Evolutionary conservation across 2,113 vertebrate species (phyloP).

Genomic region (Pelobates fuscus): DNA sequence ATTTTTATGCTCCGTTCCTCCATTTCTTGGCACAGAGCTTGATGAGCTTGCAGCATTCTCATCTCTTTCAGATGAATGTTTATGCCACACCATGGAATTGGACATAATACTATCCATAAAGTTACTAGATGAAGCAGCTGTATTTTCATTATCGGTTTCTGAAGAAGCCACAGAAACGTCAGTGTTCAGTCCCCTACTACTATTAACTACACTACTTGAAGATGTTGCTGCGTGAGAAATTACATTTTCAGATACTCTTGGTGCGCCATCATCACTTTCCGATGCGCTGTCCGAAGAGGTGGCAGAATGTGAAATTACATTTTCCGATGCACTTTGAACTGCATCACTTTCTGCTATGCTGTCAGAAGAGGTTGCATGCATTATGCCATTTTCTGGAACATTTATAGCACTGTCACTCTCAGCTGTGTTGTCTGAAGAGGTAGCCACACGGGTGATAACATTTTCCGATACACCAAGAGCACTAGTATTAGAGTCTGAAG

Average conservation of each 20-base stretch:
- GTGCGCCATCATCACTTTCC: neutral
- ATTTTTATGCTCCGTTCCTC: neutral
- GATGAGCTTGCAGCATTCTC: constrained; percentile 43
- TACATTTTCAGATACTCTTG: neutral
- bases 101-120: constrained; percentile 14
- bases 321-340: neutral
- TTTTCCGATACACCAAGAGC: constrained; percentile 2
- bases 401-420: constrained; percentile 1
- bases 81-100: neutral
- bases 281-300: neutral
- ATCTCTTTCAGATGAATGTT: constrained; percentile 20
- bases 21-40: neutral
- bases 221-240: neutral
- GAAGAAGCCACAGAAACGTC: constrained; percentile 29
- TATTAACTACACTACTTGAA: constrained; percentile 23
- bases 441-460: constrained; percentile 24
- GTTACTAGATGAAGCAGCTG: constrained; percentile 36
- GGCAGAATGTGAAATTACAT: neutral
- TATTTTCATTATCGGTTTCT: constrained; percentile 37
- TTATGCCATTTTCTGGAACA: neutral
- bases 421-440: constrained; percentile 11
- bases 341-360: neutral
- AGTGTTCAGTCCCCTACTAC: constrained; percentile 14
- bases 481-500: constrained; percentile 9
- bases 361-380: constrained; percentile 32